These are phyloP conservation scores for Spisula subtruncata DNA, from an alignment of 2,888 invertebrate genomes.

Conservation along the genomic window DNA sequence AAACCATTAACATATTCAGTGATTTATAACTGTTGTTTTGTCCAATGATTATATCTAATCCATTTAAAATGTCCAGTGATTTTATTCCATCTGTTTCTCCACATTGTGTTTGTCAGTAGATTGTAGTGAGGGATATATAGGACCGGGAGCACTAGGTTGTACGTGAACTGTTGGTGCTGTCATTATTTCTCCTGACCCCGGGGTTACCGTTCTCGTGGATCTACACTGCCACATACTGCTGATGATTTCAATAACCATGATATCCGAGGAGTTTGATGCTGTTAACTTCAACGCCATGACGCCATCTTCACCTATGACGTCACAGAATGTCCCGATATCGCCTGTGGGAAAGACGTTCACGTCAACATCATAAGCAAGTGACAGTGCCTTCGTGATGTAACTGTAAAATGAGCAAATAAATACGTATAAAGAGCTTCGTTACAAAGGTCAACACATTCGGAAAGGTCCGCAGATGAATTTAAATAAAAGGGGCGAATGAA, in stretches of 20 bases:
- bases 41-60: no score
- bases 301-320: conserved; percentile 63
- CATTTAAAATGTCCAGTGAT: no score
- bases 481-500: no score
- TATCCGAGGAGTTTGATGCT: conserved; percentile 62
- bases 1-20: no score
- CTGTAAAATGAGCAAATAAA: conserved; percentile 10
- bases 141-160: background rate
- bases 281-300: conserved; percentile 64
- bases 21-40: no score
- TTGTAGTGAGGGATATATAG: background rate
- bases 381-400: conserved; percentile 21
- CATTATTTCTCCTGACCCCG: background rate
- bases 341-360: background rate
- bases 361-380: conserved; percentile 9
- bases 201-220: background rate
- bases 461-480: no score
- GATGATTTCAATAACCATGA: conserved; percentile 53
- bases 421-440: no score
- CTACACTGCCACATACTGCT: conserved; percentile 36
- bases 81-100: background rate
- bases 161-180: background rate
- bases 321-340: conserved; percentile 34
- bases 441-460: no score
- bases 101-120: background rate